Evolutionary conservation across 2,888 invertebrate genomes (phyloP), one percentile per base, ranked within the genome.

Genomic region (Scaptomyza flava): DNA sequence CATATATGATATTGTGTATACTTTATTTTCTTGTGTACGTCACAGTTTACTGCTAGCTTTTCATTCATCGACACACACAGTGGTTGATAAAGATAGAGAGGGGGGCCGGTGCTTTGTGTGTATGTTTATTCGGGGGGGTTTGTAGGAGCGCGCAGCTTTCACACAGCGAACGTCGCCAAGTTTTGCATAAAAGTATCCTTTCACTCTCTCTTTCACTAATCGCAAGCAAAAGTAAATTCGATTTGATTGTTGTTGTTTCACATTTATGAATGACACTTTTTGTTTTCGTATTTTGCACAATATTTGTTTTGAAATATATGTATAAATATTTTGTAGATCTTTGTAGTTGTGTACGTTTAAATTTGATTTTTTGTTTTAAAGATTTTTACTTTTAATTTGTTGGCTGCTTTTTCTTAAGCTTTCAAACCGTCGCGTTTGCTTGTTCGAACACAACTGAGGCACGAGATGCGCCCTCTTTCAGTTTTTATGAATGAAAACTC

Each of bases 401-500:
- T 41, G 67, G 65, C 68, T 73, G 63, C 23, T 73, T 41, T 73
- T 41, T 17, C 1, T 41, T 41, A 41, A 63, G 20, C 62, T 71
- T 88, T 89, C 87, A 87, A 89, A 91, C 91, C 91, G 92, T 90
- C 91, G 90, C 91, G 91, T 91, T 91, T 90, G 91, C 91, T 91
- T 89, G 91, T 91, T 90, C 91, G 92, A 92, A 92, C 89, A 91
- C 90, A 91, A 92, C 92, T 92, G 92, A 92, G 90, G 89, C 92
- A 90, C 91, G 91, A 92, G 91, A 90, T 90, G 90, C 89, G 91
- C 90, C 88, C 90, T 90, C 92, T 90, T 90, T 90, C 90, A 89
- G 90, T 91, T 92, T 92, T 92, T 92, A 92, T 92, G 92, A 92
- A 92, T 92, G 92, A 92, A 92, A 92, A 91, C 89, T 87, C 88